Conservation (phyloP, 2,797 vertebrate species). For the Hylomyscus alleni region DNA sequence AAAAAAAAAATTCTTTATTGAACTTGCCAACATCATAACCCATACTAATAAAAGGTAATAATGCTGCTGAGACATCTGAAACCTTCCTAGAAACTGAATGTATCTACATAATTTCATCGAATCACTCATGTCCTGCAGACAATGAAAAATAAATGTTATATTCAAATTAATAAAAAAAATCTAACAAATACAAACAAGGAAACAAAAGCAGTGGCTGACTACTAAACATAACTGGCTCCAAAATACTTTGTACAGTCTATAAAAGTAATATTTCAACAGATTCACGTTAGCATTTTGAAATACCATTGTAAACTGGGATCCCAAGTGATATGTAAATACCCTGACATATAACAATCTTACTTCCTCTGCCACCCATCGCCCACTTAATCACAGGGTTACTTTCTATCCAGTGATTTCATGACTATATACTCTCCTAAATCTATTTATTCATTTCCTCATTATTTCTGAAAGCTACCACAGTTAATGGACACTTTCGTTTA, state of each 20-base stretch:
- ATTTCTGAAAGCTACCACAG: neutral
- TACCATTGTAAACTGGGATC: neutral
- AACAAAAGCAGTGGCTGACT: neutral
- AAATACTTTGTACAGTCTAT: neutral
- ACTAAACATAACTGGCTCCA: neutral
- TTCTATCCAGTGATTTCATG: neutral
- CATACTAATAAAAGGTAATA: neutral
- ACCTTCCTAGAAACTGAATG: neutral
- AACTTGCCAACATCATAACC: neutral
- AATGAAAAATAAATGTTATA: neutral
- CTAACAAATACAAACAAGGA: neutral
- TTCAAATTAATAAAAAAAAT: neutral
- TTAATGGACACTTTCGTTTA: neutral
- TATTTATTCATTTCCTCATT: neutral
- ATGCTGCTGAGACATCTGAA: neutral
- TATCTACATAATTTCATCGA: neutral
- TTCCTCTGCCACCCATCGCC: neutral
- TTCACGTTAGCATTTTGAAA: neutral
- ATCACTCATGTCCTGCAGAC: rapidly evolving
- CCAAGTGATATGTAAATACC: neutral
- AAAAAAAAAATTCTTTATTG: no score
- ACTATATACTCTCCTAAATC: neutral
- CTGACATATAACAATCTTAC: neutral
- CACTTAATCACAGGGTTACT: neutral
- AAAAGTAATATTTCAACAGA: neutral